Percentiles rank a stretch among this genome's conserved stretches.
Evolutionary conservation across 2,797 vertebrate species (phyloP).

Genomic region (Sebastes oblongus): DNA sequence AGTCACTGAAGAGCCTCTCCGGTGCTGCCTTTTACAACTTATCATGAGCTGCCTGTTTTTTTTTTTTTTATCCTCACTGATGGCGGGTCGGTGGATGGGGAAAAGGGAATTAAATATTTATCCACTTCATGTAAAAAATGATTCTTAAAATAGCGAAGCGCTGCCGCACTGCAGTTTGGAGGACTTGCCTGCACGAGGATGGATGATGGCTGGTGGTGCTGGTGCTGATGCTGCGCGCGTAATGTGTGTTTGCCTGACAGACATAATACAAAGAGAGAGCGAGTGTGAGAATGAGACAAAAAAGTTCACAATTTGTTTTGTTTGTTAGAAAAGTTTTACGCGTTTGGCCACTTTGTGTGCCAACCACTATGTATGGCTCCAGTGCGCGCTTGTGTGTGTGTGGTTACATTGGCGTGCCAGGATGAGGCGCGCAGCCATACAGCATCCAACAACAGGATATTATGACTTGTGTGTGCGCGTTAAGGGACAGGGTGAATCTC

Average conservation of each 20-base stretch:
- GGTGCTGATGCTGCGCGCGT: slow-evolving; percentile 5
- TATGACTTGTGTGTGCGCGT: not conserved
- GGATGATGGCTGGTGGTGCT: slow-evolving; percentile 1
- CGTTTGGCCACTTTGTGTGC: not conserved
- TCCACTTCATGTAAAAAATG: slow-evolving; percentile 66
- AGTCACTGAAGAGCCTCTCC: not conserved
- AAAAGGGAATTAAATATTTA: slow-evolving; percentile 66
- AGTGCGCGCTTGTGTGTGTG: not conserved
- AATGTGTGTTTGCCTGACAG: not conserved
- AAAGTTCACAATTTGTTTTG: slow-evolving; percentile 19
- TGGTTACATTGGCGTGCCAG: not conserved
- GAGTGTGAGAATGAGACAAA: not conserved
- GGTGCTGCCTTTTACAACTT: slow-evolving; percentile 7
- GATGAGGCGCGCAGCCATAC: not conserved
- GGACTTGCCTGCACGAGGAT: slow-evolving; percentile 43
- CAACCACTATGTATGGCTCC: not conserved
- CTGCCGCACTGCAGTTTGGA: slow-evolving; percentile 78
- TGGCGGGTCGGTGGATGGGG: not conserved
- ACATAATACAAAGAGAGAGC: not conserved
- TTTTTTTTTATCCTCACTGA: not conserved
- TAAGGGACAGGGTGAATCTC: slow-evolving; percentile 15
- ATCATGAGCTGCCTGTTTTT: not conserved
- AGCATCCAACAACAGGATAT: not conserved
- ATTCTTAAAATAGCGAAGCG: slow-evolving; percentile 73
- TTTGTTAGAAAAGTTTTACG: slow-evolving; percentile 25